Evolutionary conservation across 2,113 vertebrate species (phyloP).

Genomic region (Scolopax mira): DNA sequence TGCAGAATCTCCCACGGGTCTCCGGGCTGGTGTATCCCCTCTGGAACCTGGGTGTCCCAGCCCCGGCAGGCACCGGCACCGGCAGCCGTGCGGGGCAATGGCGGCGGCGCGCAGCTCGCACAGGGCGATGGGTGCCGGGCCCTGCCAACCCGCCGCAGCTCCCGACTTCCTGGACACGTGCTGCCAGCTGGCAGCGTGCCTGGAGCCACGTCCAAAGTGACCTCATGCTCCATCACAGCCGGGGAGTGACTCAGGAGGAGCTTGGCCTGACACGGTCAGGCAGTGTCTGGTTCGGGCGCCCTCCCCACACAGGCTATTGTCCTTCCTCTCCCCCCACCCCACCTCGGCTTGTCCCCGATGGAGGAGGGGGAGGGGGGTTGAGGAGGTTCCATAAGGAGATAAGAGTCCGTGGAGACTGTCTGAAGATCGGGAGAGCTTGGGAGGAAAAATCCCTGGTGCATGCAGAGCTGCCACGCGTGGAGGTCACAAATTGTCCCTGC

Average conservation of each 20-base stretch:
- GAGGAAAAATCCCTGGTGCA: not conserved
- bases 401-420: not conserved
- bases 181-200: not conserved
- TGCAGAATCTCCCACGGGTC: not conserved
- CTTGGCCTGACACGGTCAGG: conserved; percentile 67
- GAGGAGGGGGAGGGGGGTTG: not conserved
- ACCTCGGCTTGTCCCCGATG: fast-evolving
- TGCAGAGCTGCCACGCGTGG: not conserved
- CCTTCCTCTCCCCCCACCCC: not conserved
- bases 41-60: not conserved
- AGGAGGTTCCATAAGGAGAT: not conserved
- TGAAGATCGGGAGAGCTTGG: not conserved
- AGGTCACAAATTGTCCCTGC: not conserved
- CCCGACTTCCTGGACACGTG: not conserved
- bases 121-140: fast-evolving
- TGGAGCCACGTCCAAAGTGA: conserved; percentile 37
- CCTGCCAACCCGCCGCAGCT: not conserved
- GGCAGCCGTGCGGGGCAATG: fast-evolving
- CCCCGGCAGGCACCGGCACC: not conserved
- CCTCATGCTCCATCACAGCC: conserved; percentile 56
- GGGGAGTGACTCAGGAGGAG: conserved; percentile 52
- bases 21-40: not conserved
- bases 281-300: conserved; percentile 34
- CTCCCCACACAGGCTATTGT: not conserved
- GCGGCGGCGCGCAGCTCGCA: fast-evolving